Evolutionary conservation across 1,140 invertebrate genomes (phyloP).

Genomic region (Drosophila eugracilis): DNA sequence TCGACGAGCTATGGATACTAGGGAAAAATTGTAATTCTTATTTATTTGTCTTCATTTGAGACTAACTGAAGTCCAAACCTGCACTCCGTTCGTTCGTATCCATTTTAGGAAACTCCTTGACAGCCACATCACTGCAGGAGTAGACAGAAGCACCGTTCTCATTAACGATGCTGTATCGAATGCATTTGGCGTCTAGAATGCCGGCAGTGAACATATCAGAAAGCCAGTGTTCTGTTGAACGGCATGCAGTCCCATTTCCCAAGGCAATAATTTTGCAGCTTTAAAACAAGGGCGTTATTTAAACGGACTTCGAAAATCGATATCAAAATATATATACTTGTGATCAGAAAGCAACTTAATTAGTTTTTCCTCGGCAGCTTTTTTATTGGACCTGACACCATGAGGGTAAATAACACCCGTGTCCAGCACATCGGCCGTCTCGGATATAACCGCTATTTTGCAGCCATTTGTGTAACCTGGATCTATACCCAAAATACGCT

Average conservation of each 20-base stretch:
- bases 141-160: constrained; percentile 96
- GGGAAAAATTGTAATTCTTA: neutral
- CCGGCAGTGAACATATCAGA: constrained; percentile 87
- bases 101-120: constrained; percentile 93
- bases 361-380: constrained; percentile 55
- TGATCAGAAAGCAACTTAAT: constrained; percentile 61
- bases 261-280: constrained; percentile 91
- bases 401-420: constrained; percentile 90
- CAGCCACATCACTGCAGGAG: constrained; percentile 92
- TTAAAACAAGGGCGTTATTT: constrained; percentile 12
- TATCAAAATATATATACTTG: constrained; percentile 39
- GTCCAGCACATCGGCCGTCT: constrained; percentile 89
- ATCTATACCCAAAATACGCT: constrained; percentile 93
- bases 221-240: constrained; percentile 93
- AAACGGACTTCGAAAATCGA: neutral
- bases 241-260: constrained; percentile 95
- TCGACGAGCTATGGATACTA: constrained; percentile 93
- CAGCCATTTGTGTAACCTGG: constrained; percentile 95
- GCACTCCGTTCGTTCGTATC: constrained; percentile 93
- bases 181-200: constrained; percentile 86
- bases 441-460: constrained; percentile 91
- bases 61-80: constrained; percentile 80
- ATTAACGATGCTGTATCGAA: constrained; percentile 93
- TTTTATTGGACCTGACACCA: constrained; percentile 57
- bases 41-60: too few species aligned